Evolutionary conservation across 92 coral and sea anemone species (phyloP).

Genomic region (Porites evermanni): DNA sequence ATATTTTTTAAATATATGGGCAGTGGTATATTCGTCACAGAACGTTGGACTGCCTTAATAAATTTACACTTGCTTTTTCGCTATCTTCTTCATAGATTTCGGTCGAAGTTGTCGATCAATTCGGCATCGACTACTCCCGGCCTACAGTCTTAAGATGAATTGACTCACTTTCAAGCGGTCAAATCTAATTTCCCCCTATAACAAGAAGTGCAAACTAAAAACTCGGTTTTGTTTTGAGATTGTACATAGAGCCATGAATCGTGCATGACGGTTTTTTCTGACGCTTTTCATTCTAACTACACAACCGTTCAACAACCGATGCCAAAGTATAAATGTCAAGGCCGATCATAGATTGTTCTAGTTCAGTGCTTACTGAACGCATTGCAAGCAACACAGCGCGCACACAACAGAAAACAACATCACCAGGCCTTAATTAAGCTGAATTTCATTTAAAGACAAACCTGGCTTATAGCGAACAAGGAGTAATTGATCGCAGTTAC

Average conservation of each 20-base stretch:
- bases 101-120: not conserved
- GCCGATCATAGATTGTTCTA: not conserved
- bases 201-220: constrained; percentile 16
- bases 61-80: not conserved
- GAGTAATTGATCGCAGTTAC: constrained; percentile 11
- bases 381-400: constrained; percentile 6
- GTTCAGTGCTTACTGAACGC: not conserved
- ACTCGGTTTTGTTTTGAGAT: not conserved
- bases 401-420: constrained; percentile 9
- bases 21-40: not conserved
- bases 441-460: constrained; percentile 35
- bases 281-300: not conserved
- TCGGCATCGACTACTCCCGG: not conserved
- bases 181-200: constrained; percentile 32
- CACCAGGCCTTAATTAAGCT: constrained; percentile 37
- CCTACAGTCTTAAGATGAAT: not conserved
- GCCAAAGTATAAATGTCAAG: too few relatives aligned
- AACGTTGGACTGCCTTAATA: not conserved
- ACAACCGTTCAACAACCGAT: not conserved
- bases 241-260: constrained; percentile 8
- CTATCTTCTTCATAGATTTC: not conserved
- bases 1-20: not conserved
- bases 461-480: constrained; percentile 16
- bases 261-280: not conserved
- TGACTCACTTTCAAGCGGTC: not conserved